Percentiles rank a stretch among this genome's conserved stretches.
These are phyloP conservation scores for Holacanthus passer DNA, from an alignment of 2,113 vertebrate species.

Conservation along the genomic window DNA sequence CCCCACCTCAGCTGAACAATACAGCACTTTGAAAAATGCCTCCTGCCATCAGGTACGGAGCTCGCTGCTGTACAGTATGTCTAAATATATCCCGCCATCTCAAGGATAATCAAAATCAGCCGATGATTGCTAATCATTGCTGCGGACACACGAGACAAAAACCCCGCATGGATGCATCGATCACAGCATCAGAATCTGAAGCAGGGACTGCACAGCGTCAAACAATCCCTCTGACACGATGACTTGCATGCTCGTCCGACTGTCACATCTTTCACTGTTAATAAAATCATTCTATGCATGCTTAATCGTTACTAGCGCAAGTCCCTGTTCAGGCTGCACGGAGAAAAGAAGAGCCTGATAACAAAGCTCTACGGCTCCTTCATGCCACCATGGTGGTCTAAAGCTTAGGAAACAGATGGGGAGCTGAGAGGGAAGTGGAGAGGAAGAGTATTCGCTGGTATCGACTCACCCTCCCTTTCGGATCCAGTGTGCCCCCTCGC, in stretches of 20 bases:
- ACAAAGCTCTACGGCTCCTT: conserved; percentile 59
- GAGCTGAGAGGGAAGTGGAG: conserved; percentile 64
- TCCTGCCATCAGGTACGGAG: conserved; percentile 79
- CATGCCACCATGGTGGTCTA: conserved; percentile 70
- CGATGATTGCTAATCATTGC: conserved; percentile 27
- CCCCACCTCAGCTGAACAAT: conserved; percentile 78
- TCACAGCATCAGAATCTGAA: conserved; percentile 39
- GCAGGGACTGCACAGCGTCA: conserved; percentile 44
- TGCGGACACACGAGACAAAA: conserved; percentile 42
- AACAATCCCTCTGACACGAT: conserved; percentile 49
- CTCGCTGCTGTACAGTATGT: conserved; percentile 46
- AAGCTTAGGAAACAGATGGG: conserved; percentile 68
- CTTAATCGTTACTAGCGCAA: conserved; percentile 3
- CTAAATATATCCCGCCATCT: conserved; percentile 10
- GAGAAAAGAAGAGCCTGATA: conserved; percentile 41
- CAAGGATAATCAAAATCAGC: conserved; percentile 26
- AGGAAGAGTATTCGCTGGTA: conserved; percentile 58
- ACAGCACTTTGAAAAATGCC: conserved; percentile 80
- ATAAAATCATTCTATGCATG: conserved; percentile 34
- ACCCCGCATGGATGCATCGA: conserved; percentile 12
- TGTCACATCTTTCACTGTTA: conserved; percentile 36
- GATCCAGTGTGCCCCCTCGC: conserved; percentile 60
- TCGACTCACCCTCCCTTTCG: conserved; percentile 76
- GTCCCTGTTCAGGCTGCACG: conserved; percentile 3
- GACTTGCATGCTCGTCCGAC: conserved; percentile 34